phyloP scores from a whole-genome alignment of 1,140 invertebrate species.

The Capitella teleta region DNA sequence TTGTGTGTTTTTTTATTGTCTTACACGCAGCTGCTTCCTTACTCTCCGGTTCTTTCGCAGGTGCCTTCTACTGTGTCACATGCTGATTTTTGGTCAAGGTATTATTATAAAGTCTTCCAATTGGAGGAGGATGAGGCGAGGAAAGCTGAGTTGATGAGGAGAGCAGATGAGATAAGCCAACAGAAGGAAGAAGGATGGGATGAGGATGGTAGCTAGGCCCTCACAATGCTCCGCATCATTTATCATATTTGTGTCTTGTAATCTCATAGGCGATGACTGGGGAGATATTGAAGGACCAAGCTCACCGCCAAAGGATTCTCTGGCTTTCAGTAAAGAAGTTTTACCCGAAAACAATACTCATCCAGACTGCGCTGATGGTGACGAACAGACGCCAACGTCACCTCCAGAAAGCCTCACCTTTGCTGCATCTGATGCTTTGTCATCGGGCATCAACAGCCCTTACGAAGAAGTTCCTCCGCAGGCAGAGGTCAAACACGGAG shows the following conservation, averaged over 20 bases:
- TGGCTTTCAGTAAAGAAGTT: too few species aligned
- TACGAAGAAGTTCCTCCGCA: too few species aligned
- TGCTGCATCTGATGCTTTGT: neutral
- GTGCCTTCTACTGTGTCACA: slow-evolving; percentile 42
- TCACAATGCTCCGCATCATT: too few species aligned
- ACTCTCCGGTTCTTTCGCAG: slow-evolving; percentile 14
- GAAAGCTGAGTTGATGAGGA: slow-evolving; percentile 29
- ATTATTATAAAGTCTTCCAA: slow-evolving; percentile 43
- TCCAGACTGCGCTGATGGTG: too few species aligned
- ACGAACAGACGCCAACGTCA: too few species aligned
- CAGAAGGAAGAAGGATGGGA: slow-evolving; percentile 26
- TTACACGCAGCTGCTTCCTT: neutral
- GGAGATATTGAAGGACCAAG: slow-evolving; percentile 1
- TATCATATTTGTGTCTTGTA: too few species aligned
- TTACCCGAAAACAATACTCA: too few species aligned
- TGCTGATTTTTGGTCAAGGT: slow-evolving; percentile 44
- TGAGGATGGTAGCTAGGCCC: slow-evolving; percentile 13
- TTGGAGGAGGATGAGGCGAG: slow-evolving; percentile 37
- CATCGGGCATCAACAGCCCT: neutral
- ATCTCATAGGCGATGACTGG: neutral
- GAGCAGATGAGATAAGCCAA: slow-evolving; percentile 20
- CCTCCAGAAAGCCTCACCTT: neutral
- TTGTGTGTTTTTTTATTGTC: slow-evolving; percentile 27
- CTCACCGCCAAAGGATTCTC: slow-evolving; percentile 5
- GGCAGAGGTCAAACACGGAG: too few species aligned